Percentiles rank a stretch among this genome's conserved stretches.
phyloP scores from a whole-genome alignment of 2,113 vertebrate species.

The Kryptolebias marmoratus region DNA sequence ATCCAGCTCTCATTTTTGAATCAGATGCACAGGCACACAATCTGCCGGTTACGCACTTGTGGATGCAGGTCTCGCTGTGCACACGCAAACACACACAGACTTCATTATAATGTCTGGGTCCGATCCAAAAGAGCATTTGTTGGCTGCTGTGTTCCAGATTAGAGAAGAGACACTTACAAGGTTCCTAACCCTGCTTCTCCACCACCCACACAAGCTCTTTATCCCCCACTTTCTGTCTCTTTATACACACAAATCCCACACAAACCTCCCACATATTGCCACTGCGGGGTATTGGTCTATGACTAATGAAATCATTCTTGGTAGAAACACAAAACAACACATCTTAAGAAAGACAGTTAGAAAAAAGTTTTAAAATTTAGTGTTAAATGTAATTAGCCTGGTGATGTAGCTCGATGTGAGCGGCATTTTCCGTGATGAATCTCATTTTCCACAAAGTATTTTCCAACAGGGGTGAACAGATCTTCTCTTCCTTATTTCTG shows the following conservation, averaged over 20 bases:
- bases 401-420: neutral
- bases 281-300: slow-evolving; percentile 20
- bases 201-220: slow-evolving; percentile 21
- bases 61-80: neutral
- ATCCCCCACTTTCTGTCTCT: neutral
- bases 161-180: slow-evolving; percentile 32
- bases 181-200: slow-evolving; percentile 31
- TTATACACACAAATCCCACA: neutral
- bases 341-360: slow-evolving; percentile 5
- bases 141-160: slow-evolving; percentile 46
- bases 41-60: neutral
- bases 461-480: neutral
- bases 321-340: slow-evolving; percentile 29
- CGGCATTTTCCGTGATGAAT: neutral
- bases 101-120: slow-evolving; percentile 23
- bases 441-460: slow-evolving; percentile 5
- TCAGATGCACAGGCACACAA: slow-evolving; percentile 10
- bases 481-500: neutral
- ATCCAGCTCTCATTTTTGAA: slow-evolving; percentile 8
- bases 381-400: slow-evolving; percentile 4
- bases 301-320: slow-evolving; percentile 52
- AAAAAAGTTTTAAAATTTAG: neutral
- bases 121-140: slow-evolving; percentile 43
- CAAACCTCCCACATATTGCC: slow-evolving; percentile 41
- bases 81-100: neutral